These are phyloP conservation scores for Tipula confusa DNA, from an alignment of 2,888 invertebrate species.

Conservation along the genomic window DNA sequence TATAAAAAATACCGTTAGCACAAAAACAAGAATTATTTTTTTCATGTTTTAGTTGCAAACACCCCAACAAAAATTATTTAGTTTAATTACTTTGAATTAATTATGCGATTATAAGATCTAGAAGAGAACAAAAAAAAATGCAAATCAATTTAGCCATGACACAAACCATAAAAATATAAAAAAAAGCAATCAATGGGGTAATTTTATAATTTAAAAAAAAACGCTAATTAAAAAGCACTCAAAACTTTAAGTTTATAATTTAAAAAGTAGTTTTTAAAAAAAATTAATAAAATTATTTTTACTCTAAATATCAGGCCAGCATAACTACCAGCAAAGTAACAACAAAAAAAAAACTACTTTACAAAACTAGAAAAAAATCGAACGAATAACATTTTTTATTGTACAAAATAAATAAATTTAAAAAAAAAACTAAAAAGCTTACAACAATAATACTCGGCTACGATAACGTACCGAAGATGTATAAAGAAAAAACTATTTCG, in stretches of 20 bases:
- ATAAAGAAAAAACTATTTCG: not conserved
- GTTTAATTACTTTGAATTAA: too few species aligned
- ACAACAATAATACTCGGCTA: not conserved
- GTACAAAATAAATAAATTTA: too few species aligned
- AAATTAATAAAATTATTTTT: constrained; percentile 31
- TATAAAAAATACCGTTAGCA: not conserved
- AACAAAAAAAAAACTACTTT: too few species aligned
- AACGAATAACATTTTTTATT: too few species aligned
- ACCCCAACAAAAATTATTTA: not conserved
- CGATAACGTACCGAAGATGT: not conserved
- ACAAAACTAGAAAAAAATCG: not conserved
- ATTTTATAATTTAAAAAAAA: constrained; percentile 6
- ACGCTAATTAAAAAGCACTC: not conserved
- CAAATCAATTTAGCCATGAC: not conserved
- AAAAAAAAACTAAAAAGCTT: not conserved
- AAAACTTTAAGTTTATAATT: not conserved
- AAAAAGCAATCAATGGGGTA: not conserved
- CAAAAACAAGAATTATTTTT: not conserved
- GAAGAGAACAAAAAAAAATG: not conserved
- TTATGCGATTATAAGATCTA: not conserved
- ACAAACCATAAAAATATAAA: not conserved
- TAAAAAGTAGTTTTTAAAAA: not conserved
- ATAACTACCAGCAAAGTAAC: too few species aligned
- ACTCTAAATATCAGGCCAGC: constrained; percentile 10
- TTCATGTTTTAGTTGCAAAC: not conserved